A percentile compares a stretch with the other conserved stretches of the same genome.
These are phyloP conservation scores for Pseudocheirus occidentalis DNA, from an alignment of 2,797 vertebrate species.

Conservation along the genomic window DNA sequence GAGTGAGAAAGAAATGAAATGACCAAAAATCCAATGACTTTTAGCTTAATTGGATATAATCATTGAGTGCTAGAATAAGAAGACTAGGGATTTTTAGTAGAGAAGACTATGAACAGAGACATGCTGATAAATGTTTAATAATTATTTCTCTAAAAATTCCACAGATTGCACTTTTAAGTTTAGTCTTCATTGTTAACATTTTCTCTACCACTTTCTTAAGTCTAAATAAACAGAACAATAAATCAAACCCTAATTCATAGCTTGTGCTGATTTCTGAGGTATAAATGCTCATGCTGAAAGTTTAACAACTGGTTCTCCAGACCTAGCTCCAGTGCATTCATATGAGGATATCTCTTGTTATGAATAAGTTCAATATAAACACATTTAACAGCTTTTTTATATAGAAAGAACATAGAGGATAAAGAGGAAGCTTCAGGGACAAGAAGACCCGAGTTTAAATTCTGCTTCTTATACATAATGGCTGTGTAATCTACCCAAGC, in stretches of 20 bases:
- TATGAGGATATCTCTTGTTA: background rate
- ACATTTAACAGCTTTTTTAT: background rate
- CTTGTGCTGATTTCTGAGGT: background rate
- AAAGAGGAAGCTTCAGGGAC: background rate
- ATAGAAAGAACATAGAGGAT: background rate
- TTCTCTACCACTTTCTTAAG: background rate
- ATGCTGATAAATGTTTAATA: background rate
- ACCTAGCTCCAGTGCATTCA: background rate
- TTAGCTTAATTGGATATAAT: constrained; percentile 7
- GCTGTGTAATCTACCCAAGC: background rate
- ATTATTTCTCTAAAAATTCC: background rate
- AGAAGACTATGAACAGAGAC: background rate
- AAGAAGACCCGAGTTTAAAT: background rate
- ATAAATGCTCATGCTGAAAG: background rate
- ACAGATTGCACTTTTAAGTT: background rate
- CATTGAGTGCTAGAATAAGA: constrained; percentile 4
- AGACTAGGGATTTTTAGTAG: constrained; percentile 4
- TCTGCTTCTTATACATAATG: background rate
- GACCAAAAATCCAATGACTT: background rate
- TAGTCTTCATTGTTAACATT: background rate
- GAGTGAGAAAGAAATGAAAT: background rate
- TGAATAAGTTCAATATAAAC: background rate
- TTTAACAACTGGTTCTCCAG: background rate
- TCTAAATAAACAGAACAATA: background rate
- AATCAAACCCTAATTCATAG: background rate